phyloP scores from a whole-genome alignment of 1,140 invertebrate genomes.

The Ooceraea biroi region DNA sequence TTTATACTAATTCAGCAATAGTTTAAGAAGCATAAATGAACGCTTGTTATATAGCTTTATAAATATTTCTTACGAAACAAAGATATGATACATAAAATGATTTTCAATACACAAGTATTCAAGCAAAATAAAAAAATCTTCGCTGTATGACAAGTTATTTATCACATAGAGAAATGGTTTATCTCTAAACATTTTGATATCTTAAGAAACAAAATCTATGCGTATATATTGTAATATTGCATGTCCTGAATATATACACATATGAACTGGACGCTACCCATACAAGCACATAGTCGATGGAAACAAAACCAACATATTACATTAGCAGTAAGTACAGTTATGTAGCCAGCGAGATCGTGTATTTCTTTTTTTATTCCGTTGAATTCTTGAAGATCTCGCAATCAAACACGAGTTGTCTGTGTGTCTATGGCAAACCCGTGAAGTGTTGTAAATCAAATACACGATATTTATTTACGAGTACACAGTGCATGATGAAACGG shows the following conservation, averaged over 20 bases:
- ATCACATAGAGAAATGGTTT: constrained; percentile 30
- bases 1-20: constrained; percentile 13
- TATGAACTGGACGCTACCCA: constrained; percentile 26
- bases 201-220: constrained; percentile 44
- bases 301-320: constrained; percentile 53
- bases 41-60: too few species aligned
- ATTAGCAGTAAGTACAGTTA: constrained; percentile 71
- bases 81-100: not conserved
- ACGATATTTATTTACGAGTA: constrained; percentile 64
- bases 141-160: constrained; percentile 20
- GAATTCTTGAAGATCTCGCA: constrained; percentile 1
- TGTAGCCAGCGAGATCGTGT: constrained; percentile 67
- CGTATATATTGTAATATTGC: constrained; percentile 4
- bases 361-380: constrained; percentile 40
- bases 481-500: constrained; percentile 54
- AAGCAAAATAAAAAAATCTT: constrained; percentile 9
- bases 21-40: constrained; percentile 7
- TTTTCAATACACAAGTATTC: constrained; percentile 12
- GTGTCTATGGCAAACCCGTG: not conserved
- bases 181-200: constrained; percentile 47
- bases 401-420: not conserved
- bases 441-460: constrained; percentile 47
- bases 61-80: not conserved
- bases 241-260: constrained; percentile 48
- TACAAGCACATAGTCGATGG: constrained; percentile 50